Base-by-base conservation (phyloP, 2,113 vertebrate genomes). In the Macroglossus sobrinus region DNA sequence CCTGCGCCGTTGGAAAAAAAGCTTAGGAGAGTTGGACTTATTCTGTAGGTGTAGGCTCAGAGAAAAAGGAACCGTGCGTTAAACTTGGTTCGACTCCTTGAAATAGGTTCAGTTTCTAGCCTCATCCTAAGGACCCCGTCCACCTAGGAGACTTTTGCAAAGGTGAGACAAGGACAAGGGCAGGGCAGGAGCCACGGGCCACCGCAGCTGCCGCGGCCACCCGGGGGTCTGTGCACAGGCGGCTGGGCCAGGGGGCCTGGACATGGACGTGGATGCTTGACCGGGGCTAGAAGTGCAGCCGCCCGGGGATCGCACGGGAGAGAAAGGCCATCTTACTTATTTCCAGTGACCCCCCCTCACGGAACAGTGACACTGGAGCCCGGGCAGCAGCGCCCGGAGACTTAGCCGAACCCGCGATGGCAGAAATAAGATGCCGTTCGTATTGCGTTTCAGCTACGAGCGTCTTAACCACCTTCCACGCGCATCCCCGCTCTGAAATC, bases 381-480 rank as follows among this genome's bases (percentile, higher is more conserved):
- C 30, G 2, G 55, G 5, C 33, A 14, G 2, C 11, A 5, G 9
- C 26, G 24, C 53, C 6, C 13, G 1, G 13, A 4, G 13, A 0
- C 9, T 1, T 10, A 0, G 0, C 43, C 19, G 4, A 0, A 4
- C 35, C 15, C 0, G 22, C 1, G 11, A 22, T 94, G 90, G 92
- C 82, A 85, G 47, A 89, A 38, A 13, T 43, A 35, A 45, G 33
- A 30, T 7, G 0, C n/a, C 3, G 19, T 24, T 4, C 57, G 3
- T 4, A 3, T 1, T 2, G 33, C 35, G 0, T 7, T 8, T 13
- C 24, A 38, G 38, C 7, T 2, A 0, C 22, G 2, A 47, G 8
- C 4, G 0, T 28, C 35, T 13, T 12, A 9, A 10, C 6, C 18
- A 4, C 18, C 18, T 14, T 40, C 38, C 33, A 1, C 7, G 1